Conservation (phyloP, 2,113 vertebrate species). For the Callipepla squamata region DNA sequence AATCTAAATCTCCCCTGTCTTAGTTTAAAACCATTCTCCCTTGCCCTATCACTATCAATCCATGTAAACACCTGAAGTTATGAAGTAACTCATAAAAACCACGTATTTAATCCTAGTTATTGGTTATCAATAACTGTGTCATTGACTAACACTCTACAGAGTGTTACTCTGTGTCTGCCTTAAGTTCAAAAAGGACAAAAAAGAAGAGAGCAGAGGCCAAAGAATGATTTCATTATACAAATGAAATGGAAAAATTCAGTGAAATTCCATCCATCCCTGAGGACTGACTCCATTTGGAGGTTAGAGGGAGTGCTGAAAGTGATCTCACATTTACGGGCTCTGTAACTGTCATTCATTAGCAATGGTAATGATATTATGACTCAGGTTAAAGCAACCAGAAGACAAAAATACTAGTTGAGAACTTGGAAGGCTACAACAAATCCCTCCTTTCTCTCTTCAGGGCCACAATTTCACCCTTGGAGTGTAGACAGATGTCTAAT, state of each 20-base stretch:
- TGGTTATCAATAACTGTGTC: background rate
- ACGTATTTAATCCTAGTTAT: background rate
- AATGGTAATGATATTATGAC: background rate
- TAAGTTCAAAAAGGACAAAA: slow-evolving; percentile 46
- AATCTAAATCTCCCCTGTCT: no score
- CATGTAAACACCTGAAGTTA: no score
- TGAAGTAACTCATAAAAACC: background rate
- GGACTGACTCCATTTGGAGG: slow-evolving; percentile 60
- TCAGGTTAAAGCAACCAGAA: slow-evolving; percentile 25
- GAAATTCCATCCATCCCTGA: slow-evolving; percentile 66
- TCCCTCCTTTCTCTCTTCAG: background rate
- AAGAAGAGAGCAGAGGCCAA: slow-evolving; percentile 29
- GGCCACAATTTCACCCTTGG: background rate
- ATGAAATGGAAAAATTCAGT: slow-evolving; percentile 61
- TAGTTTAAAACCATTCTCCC: no score
- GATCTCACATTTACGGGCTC: slow-evolving; percentile 38
- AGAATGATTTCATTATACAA: slow-evolving; percentile 63
- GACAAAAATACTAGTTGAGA: background rate
- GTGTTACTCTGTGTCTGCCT: background rate
- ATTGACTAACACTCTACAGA: background rate
- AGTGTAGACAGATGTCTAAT: background rate
- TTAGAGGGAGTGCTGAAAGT: slow-evolving; percentile 27
- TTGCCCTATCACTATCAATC: no score
- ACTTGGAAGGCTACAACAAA: background rate
- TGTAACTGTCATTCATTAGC: background rate